Evolutionary conservation across 53 echinoderm and acorn worm genomes (phyloP), one percentile per base, ranked within the genome.

Genomic region (Stichopus horrens): DNA sequence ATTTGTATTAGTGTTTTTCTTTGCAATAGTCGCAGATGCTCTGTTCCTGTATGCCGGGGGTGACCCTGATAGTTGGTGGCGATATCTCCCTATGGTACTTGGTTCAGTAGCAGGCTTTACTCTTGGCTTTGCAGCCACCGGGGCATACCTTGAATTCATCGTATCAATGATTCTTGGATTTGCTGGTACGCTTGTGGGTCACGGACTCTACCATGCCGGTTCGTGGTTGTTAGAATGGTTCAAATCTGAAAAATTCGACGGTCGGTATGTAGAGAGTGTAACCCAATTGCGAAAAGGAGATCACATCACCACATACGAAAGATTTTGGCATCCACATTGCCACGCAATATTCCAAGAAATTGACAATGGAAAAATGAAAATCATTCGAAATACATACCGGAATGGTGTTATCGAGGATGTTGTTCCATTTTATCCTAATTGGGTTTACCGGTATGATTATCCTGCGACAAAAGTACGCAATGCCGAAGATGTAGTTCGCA

Each of bases 151-250:
- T 2, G 83, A 83, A 55, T 54, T 57, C 7, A 4, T 83, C 13
- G 19, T 83, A 5, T 22, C 58, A 20, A 54, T 54, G 9, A 22
- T 83, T 21, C 83, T 83, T 7, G 83, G 83, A 0, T 83, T 83
- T 20, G 83, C 7, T 20, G 83, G 83, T 14, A 16, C 14, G 18
- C 0, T 83, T 59, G n/a, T 57, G 1, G 83, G 83, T 83, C 83
- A 83, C 23, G 22, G 19, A 0, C 55, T 83, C 20, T 19, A 56
- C 8, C 55, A 83, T 57, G 37, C 58, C 0, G 57, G 54, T 20
- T 83, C 83, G 13, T 83, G 83, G 83, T 56, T 83, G 56, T 23
- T 83, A 4, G 53, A 54, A 53, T 54, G 53, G 7, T 52, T 77
- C 14, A 77, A 8, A 5, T 51, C 18, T 6, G 14, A 23, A 2